Conservation (phyloP, 2,888 invertebrate genomes). For the Ophion slaviceki region DNA sequence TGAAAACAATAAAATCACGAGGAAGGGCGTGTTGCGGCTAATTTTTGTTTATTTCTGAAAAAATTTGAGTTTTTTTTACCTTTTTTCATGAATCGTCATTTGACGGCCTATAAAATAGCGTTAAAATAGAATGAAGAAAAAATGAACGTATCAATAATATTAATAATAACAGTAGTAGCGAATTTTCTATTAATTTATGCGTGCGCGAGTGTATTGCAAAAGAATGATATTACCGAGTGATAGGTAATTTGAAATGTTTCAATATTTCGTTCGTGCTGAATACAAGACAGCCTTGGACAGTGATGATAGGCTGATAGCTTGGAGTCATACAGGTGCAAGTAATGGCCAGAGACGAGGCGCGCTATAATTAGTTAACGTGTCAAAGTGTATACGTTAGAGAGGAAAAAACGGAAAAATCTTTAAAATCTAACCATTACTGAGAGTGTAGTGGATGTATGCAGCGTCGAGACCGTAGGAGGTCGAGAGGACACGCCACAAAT, state of each 20-base stretch:
- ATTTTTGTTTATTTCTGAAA: neutral
- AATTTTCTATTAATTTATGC: too few species aligned
- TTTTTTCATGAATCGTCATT: neutral
- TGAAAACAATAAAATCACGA: neutral
- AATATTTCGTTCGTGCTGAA: too few species aligned
- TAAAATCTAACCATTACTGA: conserved; percentile 17
- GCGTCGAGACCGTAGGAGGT: conserved; percentile 28
- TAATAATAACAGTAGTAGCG: too few species aligned
- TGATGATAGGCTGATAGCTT: neutral
- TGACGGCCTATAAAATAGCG: too few species aligned
- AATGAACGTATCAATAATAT: too few species aligned
- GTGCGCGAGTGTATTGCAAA: too few species aligned
- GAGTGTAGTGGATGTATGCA: conserved; percentile 6
- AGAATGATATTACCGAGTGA: too few species aligned
- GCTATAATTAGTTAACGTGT: conserved; percentile 57
- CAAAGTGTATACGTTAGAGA: conserved; percentile 31
- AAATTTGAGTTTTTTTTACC: neutral
- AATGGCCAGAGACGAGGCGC: neutral
- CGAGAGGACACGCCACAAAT: conserved; percentile 46
- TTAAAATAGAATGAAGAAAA: too few species aligned
- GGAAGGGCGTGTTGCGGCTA: neutral
- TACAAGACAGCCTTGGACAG: neutral
- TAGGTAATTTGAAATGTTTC: too few species aligned
- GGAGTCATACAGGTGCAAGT: neutral
- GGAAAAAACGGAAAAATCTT: conserved; percentile 3